Evolutionary conservation across 2,888 invertebrate species (phyloP), one percentile per base, ranked within the genome.

Genomic region (Conomelus anceps): DNA sequence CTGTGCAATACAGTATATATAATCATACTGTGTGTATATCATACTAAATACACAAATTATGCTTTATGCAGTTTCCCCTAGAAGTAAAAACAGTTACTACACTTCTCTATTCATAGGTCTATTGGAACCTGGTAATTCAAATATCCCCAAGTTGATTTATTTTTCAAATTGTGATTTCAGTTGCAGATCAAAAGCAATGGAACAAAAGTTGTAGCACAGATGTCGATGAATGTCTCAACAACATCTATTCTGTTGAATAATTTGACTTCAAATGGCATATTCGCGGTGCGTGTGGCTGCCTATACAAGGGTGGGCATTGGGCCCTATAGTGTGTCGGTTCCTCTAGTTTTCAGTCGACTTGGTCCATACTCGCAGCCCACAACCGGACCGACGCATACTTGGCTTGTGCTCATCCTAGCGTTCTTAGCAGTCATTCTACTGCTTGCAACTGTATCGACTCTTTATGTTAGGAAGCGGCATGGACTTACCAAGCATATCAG

Each of bases 191-290:
- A 95, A 91, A 95, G 95, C 91, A 95, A 95, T 92, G 94, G 94
- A 24, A 94, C 94, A 91, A 95, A 95, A 92, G 94, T 96, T 90
- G 93, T 97, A 87, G 96, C 96, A 89, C 96, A 97, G 93, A 96
- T 98, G 95, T 96, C 97, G 0, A 94, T 98, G 89, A 98, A 98
- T 91, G 96, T 98, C 7, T 96, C 97, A 20, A 98, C 98, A 0
- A 97, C 97, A n/a, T 97, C 97, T 1, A 97, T 98, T 11, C 95
- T 97, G 85, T 96, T 99, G 22, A 97, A 97, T 93, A 98, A 98
- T 92, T 94, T 99, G 89, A 96, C 97, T 17, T 95, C 96, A 3
- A 98, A 98, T 88, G 96, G 97, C 4, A 29, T 87, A 9, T 90
- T 90, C 3, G 94, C 96, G 9, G 97, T 98, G 0, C 95, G 97